phyloP scores from a whole-genome alignment of 2,113 vertebrate genomes.

The Phyllostomus discolor region DNA sequence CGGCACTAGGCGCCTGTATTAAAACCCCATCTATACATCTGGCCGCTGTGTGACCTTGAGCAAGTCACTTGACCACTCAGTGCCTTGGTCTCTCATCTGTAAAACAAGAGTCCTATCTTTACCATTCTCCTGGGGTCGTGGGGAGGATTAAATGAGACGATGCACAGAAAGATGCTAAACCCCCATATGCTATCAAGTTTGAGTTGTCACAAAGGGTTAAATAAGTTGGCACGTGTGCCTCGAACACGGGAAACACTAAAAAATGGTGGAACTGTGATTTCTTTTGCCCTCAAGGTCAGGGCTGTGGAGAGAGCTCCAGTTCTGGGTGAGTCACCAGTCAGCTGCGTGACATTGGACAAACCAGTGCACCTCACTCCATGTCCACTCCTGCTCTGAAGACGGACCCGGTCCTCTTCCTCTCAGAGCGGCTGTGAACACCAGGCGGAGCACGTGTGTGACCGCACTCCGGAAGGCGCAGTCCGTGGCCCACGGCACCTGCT shows the following conservation, averaged over 20 bases:
- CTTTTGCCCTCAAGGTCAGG: not conserved
- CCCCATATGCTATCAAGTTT: not conserved
- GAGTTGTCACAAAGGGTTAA: not conserved
- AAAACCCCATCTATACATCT: not conserved
- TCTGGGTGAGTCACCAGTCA: not conserved
- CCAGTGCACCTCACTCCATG: not conserved
- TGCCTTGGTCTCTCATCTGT: not conserved
- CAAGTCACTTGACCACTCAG: not conserved
- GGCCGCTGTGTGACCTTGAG: not conserved
- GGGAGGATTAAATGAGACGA: not conserved
- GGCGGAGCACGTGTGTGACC: rapidly evolving
- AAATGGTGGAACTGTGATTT: not conserved
- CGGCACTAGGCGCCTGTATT: not conserved
- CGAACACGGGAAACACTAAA: no score
- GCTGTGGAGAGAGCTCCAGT: not conserved
- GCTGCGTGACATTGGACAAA: rapidly evolving
- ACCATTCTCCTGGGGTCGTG: not conserved
- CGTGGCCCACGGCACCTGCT: not conserved
- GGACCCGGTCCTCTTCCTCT: not conserved
- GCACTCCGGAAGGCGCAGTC: not conserved
- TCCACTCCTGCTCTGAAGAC: not conserved
- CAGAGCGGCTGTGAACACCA: not conserved
- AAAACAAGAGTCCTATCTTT: not conserved
- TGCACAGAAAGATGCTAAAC: not conserved
- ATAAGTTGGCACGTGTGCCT: not conserved